Evolutionary conservation across 1,140 invertebrate genomes (phyloP), one percentile per base, ranked within the genome.

Genomic region (Metaphire vulgaris): DNA sequence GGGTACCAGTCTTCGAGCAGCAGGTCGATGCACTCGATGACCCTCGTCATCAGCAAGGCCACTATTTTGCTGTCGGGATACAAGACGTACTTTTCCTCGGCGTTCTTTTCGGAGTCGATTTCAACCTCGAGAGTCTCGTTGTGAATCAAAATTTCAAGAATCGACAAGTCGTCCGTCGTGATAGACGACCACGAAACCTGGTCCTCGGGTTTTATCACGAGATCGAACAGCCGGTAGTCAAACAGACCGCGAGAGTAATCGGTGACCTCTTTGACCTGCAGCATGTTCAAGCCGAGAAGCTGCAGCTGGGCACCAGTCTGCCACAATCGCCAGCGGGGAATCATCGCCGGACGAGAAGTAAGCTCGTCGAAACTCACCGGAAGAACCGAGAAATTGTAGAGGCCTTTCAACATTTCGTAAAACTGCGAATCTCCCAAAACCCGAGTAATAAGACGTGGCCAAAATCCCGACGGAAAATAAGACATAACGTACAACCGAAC

Each of bases 1-100:
- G 96, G 96, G 87, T 97, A 98, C 97, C 97, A 99, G 85, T 99
- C 97, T 85, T 99, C 97, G 0, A 99, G 86, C 29, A 99, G 86
- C 72, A 96, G 92, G 84, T 99, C 97, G 80, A 99, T 93, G 83
- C 98, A 95, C 84, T 98, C 95, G 0, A 98, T 94, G 26, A 95
- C 90, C 28, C 97, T 85, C 0, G 96, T 92, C 68, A 99, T 83
- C 21, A 99, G 84, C 82, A 95, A 93, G 0, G 96, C 91, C 74
- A 94, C 65, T 33, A 67, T 78, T 78, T 66, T 68, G 1, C 16
- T 31, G 12, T 56, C 34, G 67, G 69, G 74, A 69, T 74, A 76
- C 91, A 0, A 89, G 41, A 56, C 21, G 41, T 12, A 56, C 41
- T 21, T 6, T 21, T 56, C 6, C 6, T 21, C 41, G 6, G 6